phyloP scores from a whole-genome alignment of 30 jellyfish, hydroid and myxozoan genomes.

The Morbakka virulenta region DNA sequence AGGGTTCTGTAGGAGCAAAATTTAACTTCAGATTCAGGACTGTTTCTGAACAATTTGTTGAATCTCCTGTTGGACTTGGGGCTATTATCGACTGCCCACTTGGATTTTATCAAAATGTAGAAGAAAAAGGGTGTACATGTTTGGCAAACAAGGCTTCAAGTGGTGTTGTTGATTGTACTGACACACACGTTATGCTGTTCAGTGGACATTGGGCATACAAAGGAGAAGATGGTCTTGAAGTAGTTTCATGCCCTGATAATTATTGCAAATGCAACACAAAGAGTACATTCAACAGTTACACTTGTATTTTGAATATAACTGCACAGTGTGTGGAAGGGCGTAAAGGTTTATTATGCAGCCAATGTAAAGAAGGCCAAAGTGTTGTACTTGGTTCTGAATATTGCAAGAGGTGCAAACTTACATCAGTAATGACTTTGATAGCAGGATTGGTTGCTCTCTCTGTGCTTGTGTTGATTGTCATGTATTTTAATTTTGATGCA shows the following conservation, averaged over 20 bases:
- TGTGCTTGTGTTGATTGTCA: slow-evolving; percentile 49
- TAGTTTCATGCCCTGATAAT: slow-evolving; percentile 65
- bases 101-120: slow-evolving; percentile 45
- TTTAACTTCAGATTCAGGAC: slow-evolving; percentile 49
- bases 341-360: slow-evolving; percentile 71
- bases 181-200: slow-evolving; percentile 41
- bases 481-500: slow-evolving; percentile 80
- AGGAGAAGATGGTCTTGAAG: not conserved
- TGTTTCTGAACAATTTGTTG: slow-evolving; percentile 63
- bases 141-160: slow-evolving; percentile 44
- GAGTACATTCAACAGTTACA: slow-evolving; percentile 22
- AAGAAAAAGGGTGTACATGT: slow-evolving; percentile 41
- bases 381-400: slow-evolving; percentile 69
- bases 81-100: slow-evolving; percentile 59
- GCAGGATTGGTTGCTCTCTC: slow-evolving; percentile 56
- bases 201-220: slow-evolving; percentile 39
- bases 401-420: slow-evolving; percentile 56
- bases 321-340: slow-evolving; percentile 57
- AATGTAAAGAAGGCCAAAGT: slow-evolving; percentile 66
- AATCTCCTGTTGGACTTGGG: slow-evolving; percentile 3
- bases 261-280: slow-evolving; percentile 56
- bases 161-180: slow-evolving; percentile 61
- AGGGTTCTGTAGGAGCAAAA: slow-evolving; percentile 25
- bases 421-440: slow-evolving; percentile 25
- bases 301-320: slow-evolving; percentile 7